phyloP scores from a whole-genome alignment of 2,888 invertebrate genomes.

The Rotaria macrura region DNA sequence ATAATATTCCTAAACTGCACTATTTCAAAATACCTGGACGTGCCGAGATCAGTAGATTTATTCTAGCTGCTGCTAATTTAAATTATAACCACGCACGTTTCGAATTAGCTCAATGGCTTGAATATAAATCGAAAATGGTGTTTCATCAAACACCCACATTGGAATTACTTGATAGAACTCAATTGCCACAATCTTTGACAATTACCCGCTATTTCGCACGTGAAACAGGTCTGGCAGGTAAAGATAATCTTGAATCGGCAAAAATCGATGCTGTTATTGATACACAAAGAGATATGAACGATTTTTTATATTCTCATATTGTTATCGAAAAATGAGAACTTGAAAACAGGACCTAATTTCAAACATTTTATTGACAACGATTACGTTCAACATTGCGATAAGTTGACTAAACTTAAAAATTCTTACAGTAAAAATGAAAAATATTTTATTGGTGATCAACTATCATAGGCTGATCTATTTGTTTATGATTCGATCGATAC shows the following conservation, averaged over 20 bases:
- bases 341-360: background rate
- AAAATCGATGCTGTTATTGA: background rate
- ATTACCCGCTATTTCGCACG: background rate
- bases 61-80: slow-evolving; percentile 17
- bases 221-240: background rate
- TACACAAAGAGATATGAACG: background rate
- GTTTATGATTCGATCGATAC: background rate
- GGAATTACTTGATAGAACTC: background rate
- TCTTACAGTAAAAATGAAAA: background rate
- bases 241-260: background rate
- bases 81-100: slow-evolving; percentile 1
- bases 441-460: background rate
- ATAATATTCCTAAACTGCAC: background rate
- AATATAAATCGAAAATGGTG: background rate
- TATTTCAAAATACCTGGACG: slow-evolving; percentile 22
- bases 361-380: background rate
- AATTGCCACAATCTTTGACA: background rate
- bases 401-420: background rate
- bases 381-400: background rate
- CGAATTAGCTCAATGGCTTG: slow-evolving; percentile 11
- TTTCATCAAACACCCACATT: background rate
- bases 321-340: background rate
- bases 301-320: background rate
- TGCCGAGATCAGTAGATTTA: slow-evolving; percentile 20
- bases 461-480: background rate